A percentile compares a stretch with the other conserved stretches of the same genome.
Conservation (phyloP, 2,797 vertebrate genomes). For the Neostethus bicornis region DNA sequence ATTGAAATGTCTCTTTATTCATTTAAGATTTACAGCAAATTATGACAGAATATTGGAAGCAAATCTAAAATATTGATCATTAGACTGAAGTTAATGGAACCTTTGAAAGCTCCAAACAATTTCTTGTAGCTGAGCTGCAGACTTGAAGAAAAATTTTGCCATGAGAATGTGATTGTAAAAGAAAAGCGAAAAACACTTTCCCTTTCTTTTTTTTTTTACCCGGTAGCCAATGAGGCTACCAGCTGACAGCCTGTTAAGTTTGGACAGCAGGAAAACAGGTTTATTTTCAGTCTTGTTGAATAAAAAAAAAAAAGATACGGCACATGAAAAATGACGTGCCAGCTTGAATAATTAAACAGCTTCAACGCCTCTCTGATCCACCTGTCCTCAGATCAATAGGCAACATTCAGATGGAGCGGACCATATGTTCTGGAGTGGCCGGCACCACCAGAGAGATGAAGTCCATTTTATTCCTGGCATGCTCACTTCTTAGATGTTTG, state of each 20-base stretch:
- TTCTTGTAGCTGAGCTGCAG: slow-evolving; percentile 22
- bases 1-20: slow-evolving; percentile 4
- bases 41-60: slow-evolving; percentile 16
- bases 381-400: slow-evolving; percentile 72
- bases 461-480: slow-evolving; percentile 25
- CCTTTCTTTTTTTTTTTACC: slow-evolving; percentile 1
- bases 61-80: slow-evolving; percentile 47
- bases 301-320: too few species aligned
- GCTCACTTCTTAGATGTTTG: slow-evolving; percentile 6
- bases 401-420: slow-evolving; percentile 50
- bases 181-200: too few species aligned
- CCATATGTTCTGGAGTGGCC: slow-evolving; percentile 54
- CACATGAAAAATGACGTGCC: slow-evolving; percentile 65
- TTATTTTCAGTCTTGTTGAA: slow-evolving; percentile 62
- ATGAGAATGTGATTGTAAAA: too few species aligned
- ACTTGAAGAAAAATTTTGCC: slow-evolving; percentile 12
- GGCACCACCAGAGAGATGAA: slow-evolving; percentile 7
- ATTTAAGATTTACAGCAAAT: slow-evolving; percentile 16
- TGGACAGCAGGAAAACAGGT: slow-evolving; percentile 57
- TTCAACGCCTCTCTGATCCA: slow-evolving; percentile 51
- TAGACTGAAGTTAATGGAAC: slow-evolving; percentile 43
- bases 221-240: slow-evolving; percentile 59
- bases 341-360: slow-evolving; percentile 74
- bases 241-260: slow-evolving; percentile 60
- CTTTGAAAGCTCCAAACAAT: slow-evolving; percentile 53